Evolutionary conservation across 2,888 invertebrate genomes (phyloP), one percentile per base, ranked within the genome.

Genomic region (Drosophila flavopinicola): DNA sequence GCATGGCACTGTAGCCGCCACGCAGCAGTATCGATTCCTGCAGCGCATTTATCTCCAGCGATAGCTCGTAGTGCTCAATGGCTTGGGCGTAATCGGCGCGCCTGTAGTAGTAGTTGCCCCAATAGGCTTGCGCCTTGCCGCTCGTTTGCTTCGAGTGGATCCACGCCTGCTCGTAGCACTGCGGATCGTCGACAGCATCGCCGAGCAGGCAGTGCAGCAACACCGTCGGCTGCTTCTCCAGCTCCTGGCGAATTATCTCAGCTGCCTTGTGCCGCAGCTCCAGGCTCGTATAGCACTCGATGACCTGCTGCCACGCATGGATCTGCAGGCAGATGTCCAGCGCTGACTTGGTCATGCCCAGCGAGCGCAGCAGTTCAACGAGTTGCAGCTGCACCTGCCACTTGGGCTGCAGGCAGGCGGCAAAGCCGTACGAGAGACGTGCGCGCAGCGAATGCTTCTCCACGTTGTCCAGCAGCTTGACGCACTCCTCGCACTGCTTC

Each of bases 201-300:
- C 98, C 98, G n/a, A 99, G 93, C 33, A 97, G 93, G 90, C 99
- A 99, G 92, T 96, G 96, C 17, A 99, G 91, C 89, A 96, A 94
- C 0, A 97, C 96, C 0, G 96, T 96, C 51, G 97, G 96, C 56
- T 95, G 94, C 64, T 95, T 93, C 1, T 94, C 93, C 56, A 96
- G 91, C 90, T 97, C 95, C 85, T 97, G 94, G 51, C 94, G 93
- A 71, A 99, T 96, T 35, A 99, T 92, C 90, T 96, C 95, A 6
- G 97, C 97, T 0, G 99, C 98, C 94, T 97, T 97, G 86, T 98
- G 97, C 30, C 95, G 92, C 75, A 97, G 91, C 76, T 97, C 95
- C 65, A 99, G 90, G 66, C 94, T 92, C 33, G 96, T 96, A 89
- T 99, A 99, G 91, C 99, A 99, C 1, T 94, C 93, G 52, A 99